Base-by-base conservation (phyloP, 2,113 vertebrate species). In the Megalops atlanticus region DNA sequence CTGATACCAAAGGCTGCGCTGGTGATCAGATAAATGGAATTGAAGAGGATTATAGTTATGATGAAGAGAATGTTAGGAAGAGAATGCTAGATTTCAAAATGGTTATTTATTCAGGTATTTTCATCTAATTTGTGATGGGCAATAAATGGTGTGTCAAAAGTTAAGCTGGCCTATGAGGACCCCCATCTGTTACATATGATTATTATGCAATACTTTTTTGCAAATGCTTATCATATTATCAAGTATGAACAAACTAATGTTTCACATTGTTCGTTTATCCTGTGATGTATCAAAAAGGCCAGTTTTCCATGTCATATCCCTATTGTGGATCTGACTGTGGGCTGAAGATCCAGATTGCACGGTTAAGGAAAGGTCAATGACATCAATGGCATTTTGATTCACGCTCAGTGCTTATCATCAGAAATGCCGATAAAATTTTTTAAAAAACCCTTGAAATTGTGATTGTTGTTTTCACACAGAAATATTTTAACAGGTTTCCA, bases 1-100 rank as follows among this genome's bases (percentile, higher is more conserved):
- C 84, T 86, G 86, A 83, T 85, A 88, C 89, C 82, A 86, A 84
- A 86, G 86, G 85, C 85, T 73, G 75, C 81, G 85, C 49, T 81
- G 49, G 76, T 84, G 83, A 88, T 89, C 89, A 89, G 90, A 91
- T 91, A 88, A 90, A 85, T 80, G 87, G 84, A 85, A 87, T 79
- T 81, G 84, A 77, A 84, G 54, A 71, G 87, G 91, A 92, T 89
- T 91, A 91, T 87, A 82, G 86, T 86, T 71, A 81, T 83, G 45
- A 86, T 89, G 81, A 80, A 70, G 81, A 84, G 76, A 87, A 86
- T 80, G 81, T 81, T 77, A 82, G 85, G 3, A 31, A 8, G n/a
- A 24, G 0, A 31, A 45, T n/a, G 0, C 7, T 75, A 2, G 21
- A 85, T 84, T 81, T 74, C 43, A 58, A 8, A 40, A 7, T 87